Base-by-base conservation (phyloP, 2,888 invertebrate species). In the Seladonia tumulorum region DNA sequence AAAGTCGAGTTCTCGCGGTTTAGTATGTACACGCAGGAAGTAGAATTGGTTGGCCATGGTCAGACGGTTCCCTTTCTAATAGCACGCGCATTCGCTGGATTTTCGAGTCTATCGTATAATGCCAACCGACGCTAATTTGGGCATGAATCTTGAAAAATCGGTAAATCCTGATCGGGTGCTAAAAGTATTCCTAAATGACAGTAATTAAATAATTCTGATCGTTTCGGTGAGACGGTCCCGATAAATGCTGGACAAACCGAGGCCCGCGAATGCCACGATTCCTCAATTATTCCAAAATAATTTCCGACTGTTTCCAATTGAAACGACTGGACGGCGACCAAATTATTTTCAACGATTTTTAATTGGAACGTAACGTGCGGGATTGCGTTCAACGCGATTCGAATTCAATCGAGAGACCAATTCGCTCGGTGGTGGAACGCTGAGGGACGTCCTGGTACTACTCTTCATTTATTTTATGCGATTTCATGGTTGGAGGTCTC, bases 281-380 rank as follows among this genome's bases (percentile, higher is more conserved):
- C 70, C 1, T 7, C 29, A 70, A 78, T 70, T 49, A 42, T 29
- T 29, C 35, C 25, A 42, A 42, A 78, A 71, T 71, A 71, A 78
- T 71, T 42, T 57, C 22, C 53, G 5, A 35, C 18, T 5, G 39
- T 77, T 71, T 70, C 53, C 39, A 78, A 78, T 78, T 78, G 47
- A 42, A 57, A 25, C 53, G 22, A 25, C 14, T 53, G 35, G 18
- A 18, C 39, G 53, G 25, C 16, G 2, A 53, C 29, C 18, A 22
- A 71, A 57, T 78, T 78, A 70, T 78, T 78, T 71, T n/a, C 49
- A 25, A 78, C 49, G 39, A 49, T 49, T 78, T 78, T 78, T 78
- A 78, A 78, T 78, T 71, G 53, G 53, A 53, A 78, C 53, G 53
- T 53, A 42, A 76, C 60, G 45, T 7, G 63, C 42, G 35, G 35